Conservation (phyloP, 1,140 invertebrate species). For the Zaprionus davidi region DNA sequence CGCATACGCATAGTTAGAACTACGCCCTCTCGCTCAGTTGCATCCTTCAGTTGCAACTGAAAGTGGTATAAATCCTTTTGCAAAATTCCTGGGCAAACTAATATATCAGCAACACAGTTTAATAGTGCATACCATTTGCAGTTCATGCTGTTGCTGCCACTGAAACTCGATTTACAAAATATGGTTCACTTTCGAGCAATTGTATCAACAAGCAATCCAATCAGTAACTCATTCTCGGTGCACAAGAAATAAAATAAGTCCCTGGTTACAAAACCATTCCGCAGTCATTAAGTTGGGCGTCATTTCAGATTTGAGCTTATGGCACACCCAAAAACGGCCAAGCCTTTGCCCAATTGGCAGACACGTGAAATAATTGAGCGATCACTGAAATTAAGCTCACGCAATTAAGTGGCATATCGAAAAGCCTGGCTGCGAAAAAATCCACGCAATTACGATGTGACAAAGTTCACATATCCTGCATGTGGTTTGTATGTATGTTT, state of each 20-base stretch:
- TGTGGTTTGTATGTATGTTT: not conserved
- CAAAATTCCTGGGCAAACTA: conserved; percentile 4
- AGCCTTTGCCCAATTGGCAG: conserved; percentile 33
- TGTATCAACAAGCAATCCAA: not conserved
- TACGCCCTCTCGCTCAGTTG: not conserved
- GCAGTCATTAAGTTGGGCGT: conserved; percentile 28
- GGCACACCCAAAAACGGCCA: conserved; percentile 24
- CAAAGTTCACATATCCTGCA: conserved; percentile 7
- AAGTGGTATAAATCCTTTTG: conserved; percentile 38
- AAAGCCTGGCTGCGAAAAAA: not conserved
- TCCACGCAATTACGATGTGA: not conserved
- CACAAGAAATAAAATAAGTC: not conserved
- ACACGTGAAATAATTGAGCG: conserved; percentile 45
- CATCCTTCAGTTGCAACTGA: conserved; percentile 36
- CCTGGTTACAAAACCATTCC: not conserved
- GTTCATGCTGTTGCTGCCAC: not conserved
- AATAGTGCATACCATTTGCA: conserved; percentile 2
- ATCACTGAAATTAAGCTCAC: conserved; percentile 60
- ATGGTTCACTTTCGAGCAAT: not conserved
- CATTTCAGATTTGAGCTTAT: not conserved
- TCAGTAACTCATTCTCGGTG: not conserved
- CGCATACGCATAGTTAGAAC: not conserved
- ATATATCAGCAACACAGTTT: conserved; percentile 17
- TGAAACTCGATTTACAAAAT: not conserved
- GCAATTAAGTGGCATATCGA: conserved; percentile 25